Conservation (phyloP, 2,888 invertebrate species). For the Andrena camellia region DNA sequence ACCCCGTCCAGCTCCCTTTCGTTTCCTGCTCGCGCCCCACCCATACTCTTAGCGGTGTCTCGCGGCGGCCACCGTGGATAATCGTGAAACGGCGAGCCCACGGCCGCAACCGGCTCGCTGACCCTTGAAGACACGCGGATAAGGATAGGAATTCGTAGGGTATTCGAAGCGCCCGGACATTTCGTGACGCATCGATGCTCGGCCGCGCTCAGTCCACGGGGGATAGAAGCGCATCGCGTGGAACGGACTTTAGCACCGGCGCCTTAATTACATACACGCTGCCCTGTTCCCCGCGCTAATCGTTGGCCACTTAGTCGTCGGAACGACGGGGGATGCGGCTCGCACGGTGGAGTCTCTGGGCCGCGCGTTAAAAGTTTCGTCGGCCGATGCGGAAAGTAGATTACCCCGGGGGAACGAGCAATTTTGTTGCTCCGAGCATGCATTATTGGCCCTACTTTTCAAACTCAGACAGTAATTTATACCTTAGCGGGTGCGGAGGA, state of each 20-base stretch:
- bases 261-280: slow-evolving; percentile 62
- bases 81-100: slow-evolving; percentile 33
- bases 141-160: slow-evolving; percentile 64
- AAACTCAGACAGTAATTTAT: no score
- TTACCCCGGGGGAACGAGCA: slow-evolving; percentile 2
- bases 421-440: slow-evolving; percentile 1
- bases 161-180: slow-evolving; percentile 67
- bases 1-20: not conserved
- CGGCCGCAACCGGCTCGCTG: slow-evolving; percentile 62
- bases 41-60: not conserved
- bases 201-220: slow-evolving; percentile 43
- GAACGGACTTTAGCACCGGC: slow-evolving; percentile 50
- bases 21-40: not conserved
- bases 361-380: slow-evolving; percentile 10
- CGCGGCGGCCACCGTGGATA: slow-evolving; percentile 23
- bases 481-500: no score
- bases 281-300: slow-evolving; percentile 55
- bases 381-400: slow-evolving; percentile 18
- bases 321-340: slow-evolving; percentile 22
- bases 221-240: slow-evolving; percentile 55
- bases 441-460: not conserved
- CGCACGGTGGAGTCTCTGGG: not conserved
- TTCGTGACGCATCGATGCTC: slow-evolving; percentile 67
- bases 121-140: slow-evolving; percentile 76
- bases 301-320: slow-evolving; percentile 38